A percentile compares a stretch with the other conserved stretches of the same genome.
Conservation (phyloP, 2,113 vertebrate species). For the Diphyllodes magnificus region DNA sequence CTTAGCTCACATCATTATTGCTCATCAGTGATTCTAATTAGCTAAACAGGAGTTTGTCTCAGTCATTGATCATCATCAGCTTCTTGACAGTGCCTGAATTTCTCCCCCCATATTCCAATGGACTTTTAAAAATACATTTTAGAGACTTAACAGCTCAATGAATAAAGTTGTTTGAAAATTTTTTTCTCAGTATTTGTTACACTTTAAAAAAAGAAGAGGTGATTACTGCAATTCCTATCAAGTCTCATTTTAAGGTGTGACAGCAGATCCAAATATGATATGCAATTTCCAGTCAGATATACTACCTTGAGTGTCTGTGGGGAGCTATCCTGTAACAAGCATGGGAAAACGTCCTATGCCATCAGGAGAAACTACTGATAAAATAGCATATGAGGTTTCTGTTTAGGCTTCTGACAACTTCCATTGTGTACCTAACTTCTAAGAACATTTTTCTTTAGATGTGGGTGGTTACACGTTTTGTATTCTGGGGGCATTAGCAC, state of each 20-base stretch:
- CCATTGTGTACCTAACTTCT: background rate
- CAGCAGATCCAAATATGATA: background rate
- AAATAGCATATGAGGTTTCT: constrained; percentile 14
- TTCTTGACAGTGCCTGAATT: constrained; percentile 73
- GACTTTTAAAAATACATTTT: constrained; percentile 17
- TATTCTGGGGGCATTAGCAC: background rate
- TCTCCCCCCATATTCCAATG: background rate
- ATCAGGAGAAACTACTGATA: constrained; percentile 39
- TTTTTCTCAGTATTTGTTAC: background rate
- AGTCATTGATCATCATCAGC: constrained; percentile 84
- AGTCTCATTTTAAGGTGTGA: background rate
- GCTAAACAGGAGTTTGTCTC: constrained; percentile 81
- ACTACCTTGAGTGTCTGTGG: background rate
- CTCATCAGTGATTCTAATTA: constrained; percentile 86
- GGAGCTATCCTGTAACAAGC: background rate
- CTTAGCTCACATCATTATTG: constrained; percentile 82
- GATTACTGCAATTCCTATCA: background rate
- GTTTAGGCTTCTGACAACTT: background rate
- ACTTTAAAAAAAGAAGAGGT: background rate
- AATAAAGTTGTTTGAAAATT: background rate
- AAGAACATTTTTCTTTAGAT: background rate
- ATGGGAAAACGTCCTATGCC: background rate
- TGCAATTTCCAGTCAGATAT: background rate
- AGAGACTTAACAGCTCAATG: constrained; percentile 15
- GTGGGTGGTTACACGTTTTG: background rate